Evolutionary conservation across 2,113 vertebrate genomes (phyloP).

Genomic region (Oryctolagus cuniculus): mOryCun1.1 NC_091445.1:89181501-89182000

Average conservation of each 20-base stretch:
- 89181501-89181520: constrained; percentile 44
- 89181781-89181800: neutral
- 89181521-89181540: neutral
- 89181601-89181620: neutral
- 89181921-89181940: neutral
- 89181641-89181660: neutral
- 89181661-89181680: neutral
- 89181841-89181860: neutral
- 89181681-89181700: neutral
- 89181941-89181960: neutral
- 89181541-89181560: constrained; percentile 25
- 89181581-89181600: neutral
- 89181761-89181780: neutral
- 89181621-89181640: neutral
- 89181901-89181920: neutral
- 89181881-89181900: neutral
- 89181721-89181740: neutral
- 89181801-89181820: neutral
- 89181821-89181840: neutral
- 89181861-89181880: constrained; percentile 27
- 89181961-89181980: neutral
- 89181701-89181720: neutral
- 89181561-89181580: neutral
- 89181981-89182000: neutral
- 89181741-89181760: neutral